Conservation (phyloP, 2,888 invertebrate species). For the Lampropteryx suffumata region DNA sequence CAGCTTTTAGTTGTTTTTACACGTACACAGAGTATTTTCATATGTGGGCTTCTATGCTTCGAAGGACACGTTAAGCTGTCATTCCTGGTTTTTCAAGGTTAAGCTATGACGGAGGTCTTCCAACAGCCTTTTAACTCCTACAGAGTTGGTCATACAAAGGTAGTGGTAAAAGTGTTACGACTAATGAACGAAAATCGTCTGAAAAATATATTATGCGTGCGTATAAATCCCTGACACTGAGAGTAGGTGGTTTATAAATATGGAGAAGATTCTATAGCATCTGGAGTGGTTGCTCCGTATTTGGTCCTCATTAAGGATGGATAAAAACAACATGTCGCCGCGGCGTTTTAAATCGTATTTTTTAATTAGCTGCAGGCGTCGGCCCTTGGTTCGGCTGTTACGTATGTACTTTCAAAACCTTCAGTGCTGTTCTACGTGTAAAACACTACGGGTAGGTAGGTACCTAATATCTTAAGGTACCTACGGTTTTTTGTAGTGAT, state of each 20-base stretch:
- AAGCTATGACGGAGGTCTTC: too few relatives aligned
- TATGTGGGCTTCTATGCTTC: too few relatives aligned
- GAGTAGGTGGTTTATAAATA: conserved; percentile 6
- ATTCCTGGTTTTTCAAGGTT: too few relatives aligned
- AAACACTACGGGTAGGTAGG: too few relatives aligned
- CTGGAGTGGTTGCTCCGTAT: conserved; percentile 66
- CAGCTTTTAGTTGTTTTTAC: neutral
- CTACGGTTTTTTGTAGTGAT: too few relatives aligned
- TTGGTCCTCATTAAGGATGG: conserved; percentile 72
- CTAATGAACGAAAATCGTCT: neutral
- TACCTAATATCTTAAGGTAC: too few relatives aligned
- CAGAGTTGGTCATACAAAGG: too few relatives aligned
- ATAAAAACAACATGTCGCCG: conserved; percentile 59
- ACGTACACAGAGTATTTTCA: too few relatives aligned
- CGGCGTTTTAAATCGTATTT: conserved; percentile 65
- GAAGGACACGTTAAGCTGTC: too few relatives aligned
- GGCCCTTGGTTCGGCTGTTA: conserved; percentile 33
- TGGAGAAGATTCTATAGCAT: conserved; percentile 21
- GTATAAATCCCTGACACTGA: neutral
- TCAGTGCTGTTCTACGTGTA: too few relatives aligned
- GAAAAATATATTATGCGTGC: neutral
- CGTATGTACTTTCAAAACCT: conserved; percentile 50
- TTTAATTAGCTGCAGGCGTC: conserved; percentile 65
- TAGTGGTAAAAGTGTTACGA: too few relatives aligned
- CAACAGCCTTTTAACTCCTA: too few relatives aligned